Base-by-base conservation (phyloP, 2,888 invertebrate species). In the Aspidiotus rigidus region DNA sequence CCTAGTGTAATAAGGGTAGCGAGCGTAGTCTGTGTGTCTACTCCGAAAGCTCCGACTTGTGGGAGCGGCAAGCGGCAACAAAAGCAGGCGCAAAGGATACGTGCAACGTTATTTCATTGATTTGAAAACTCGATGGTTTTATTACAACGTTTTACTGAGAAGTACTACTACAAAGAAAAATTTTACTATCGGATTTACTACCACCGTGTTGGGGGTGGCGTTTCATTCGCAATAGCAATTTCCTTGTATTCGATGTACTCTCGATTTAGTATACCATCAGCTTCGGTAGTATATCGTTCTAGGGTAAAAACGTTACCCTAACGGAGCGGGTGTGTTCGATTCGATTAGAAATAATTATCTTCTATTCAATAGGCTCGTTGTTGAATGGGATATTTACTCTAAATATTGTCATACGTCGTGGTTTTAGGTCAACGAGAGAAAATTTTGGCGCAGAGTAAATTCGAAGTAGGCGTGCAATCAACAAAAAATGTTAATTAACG, bases 1-100 rank as follows among this genome's bases (percentile, higher is more conserved):
- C 28, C 28, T 28, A 28, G 28, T 28, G 28, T 28, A 63, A 63
- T 63, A 63, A 16, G 57, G 16, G 15, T 16, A 57, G 57, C 10
- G 28, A 28, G 28, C 28, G 28, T 28, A 28, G 28, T 28, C 28
- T 28, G 28, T 28, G 28, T 28, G 28, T 28, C 28, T 28, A 28
- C 28, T 28, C 28, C 28, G 28, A 28, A 28, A 28, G 28, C 28
- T 28, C 28, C 28, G 28, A 28, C 28, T 28, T 28, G 28, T 28
- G 13, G 13, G 39, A 15, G 28, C 17, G 28, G 13, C 8, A 39
- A 59, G 28, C 2, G 28, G 59, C 28, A 39, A n/a, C 59, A 44
- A 59, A 67, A 49, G 67, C 67, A 67, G 67, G 67, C 67, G 67
- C 67, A 67, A 67, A 66, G 44, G 67, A 67, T 44, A 53, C 57